These are phyloP conservation scores for Cryptus armator DNA, from an alignment of 2,888 invertebrate genomes.

Conservation along the genomic window DNA sequence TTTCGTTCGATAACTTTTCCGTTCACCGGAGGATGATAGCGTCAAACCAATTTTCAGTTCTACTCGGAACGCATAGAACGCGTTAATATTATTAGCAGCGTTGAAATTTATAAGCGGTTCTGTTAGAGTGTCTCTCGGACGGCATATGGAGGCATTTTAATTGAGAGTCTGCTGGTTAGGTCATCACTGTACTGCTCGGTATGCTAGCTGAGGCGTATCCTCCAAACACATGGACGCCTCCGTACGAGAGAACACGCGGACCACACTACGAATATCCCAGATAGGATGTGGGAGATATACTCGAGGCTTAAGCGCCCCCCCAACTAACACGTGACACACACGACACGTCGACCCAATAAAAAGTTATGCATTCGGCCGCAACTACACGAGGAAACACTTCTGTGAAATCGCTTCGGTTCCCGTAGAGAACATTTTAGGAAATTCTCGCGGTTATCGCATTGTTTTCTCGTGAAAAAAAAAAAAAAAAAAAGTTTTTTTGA, in stretches of 20 bases:
- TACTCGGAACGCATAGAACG: not conserved
- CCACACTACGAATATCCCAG: constrained; percentile 37
- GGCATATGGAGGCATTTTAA: constrained; percentile 82
- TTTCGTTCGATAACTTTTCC: not conserved
- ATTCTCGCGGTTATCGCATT: not conserved
- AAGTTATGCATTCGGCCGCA: not conserved
- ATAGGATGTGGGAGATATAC: constrained; percentile 53
- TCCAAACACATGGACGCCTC: constrained; percentile 50
- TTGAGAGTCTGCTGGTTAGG: constrained; percentile 81
- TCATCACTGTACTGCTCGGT: constrained; percentile 75
- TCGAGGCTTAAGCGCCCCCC: constrained; percentile 26
- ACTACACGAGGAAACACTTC: not conserved
- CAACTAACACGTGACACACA: constrained; percentile 18
- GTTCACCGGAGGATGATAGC: not conserved
- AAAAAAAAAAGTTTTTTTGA: not conserved
- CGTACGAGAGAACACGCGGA: constrained; percentile 38
- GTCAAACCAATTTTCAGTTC: not conserved
- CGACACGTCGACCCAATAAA: constrained; percentile 25
- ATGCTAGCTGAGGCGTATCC: constrained; percentile 63
- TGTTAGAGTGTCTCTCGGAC: constrained; percentile 64
- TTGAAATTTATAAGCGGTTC: constrained; percentile 65
- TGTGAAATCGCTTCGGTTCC: not conserved
- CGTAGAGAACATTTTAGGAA: not conserved
- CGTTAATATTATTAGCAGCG: constrained; percentile 57
- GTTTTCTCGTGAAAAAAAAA: not conserved